A percentile compares a stretch with the other conserved stretches of the same genome.
Evolutionary conservation across 2,113 vertebrate species (phyloP).

Genomic region (Progne subis): DNA sequence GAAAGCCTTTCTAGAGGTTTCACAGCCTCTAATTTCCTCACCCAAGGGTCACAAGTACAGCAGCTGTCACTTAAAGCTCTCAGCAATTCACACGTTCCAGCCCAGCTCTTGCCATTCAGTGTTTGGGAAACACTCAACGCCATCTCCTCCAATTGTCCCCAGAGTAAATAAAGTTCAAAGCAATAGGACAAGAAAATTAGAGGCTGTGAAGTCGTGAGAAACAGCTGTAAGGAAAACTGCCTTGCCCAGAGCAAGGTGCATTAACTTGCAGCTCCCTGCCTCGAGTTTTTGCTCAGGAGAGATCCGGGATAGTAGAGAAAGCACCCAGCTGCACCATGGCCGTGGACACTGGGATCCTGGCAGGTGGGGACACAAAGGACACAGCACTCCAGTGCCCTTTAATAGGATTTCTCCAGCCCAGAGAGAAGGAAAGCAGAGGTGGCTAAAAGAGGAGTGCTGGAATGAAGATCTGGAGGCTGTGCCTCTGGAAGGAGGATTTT

Average conservation of each 20-base stretch:
- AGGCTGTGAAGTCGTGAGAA: conserved; percentile 4
- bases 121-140: conserved; percentile 40
- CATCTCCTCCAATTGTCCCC: conserved; percentile 9
- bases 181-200: conserved; percentile 15
- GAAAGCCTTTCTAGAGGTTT: conserved; percentile 39
- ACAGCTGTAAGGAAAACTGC: conserved; percentile 13
- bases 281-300: neutral
- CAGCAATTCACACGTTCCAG: conserved; percentile 45
- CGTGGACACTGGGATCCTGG: rapidly evolving
- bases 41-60: conserved; percentile 38
- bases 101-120: neutral
- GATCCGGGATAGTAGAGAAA: neutral
- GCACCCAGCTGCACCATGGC: neutral
- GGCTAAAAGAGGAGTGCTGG: neutral
- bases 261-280: neutral
- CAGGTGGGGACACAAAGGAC: neutral
- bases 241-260: neutral
- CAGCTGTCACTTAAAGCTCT: conserved; percentile 30
- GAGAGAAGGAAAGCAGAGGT: neutral
- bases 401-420: neutral
- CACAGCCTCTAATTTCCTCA: conserved; percentile 39
- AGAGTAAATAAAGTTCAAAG: conserved; percentile 45
- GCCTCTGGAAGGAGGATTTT: neutral
- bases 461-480: neutral
- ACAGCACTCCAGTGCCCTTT: rapidly evolving